Evolutionary conservation across 2,113 vertebrate species (phyloP).

Genomic region (Tachysurus vachellii): DNA sequence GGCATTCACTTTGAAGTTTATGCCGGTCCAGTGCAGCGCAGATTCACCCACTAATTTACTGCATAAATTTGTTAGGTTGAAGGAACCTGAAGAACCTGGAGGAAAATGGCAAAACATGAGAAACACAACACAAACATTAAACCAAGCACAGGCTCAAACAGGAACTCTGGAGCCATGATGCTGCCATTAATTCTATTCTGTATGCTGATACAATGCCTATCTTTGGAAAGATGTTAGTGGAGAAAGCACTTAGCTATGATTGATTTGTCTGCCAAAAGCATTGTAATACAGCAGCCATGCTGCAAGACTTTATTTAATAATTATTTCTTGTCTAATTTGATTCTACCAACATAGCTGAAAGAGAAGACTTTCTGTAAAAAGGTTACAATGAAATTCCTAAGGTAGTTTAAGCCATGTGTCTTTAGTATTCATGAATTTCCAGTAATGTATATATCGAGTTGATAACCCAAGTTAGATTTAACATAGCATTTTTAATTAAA

Average conservation of each 20-base stretch:
- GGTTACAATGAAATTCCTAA: background rate
- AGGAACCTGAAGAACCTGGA: background rate
- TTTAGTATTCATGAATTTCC: background rate
- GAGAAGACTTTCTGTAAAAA: background rate
- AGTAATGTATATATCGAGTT: background rate
- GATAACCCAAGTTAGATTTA: background rate
- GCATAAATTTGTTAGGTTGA: background rate
- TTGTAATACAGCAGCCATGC: constrained; percentile 9
- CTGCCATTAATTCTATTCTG: background rate
- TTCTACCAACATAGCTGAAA: background rate
- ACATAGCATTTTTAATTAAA: background rate
- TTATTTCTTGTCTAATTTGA: constrained; percentile 3
- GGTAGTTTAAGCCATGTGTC: background rate
- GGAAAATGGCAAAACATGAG: too few relatives aligned
- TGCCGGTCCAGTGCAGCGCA: background rate
- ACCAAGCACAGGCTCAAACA: background rate
- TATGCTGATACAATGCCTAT: background rate
- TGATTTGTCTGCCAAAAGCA: constrained; percentile 6
- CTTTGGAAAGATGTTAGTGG: background rate
- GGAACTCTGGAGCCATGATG: background rate
- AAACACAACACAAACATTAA: background rate
- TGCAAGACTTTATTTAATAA: constrained; percentile 12
- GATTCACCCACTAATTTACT: background rate
- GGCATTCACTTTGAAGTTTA: background rate
- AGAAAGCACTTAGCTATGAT: constrained; percentile 14